These are phyloP conservation scores for Clusia tigrina DNA, from an alignment of 2,888 invertebrate genomes.

Conservation along the genomic window DNA sequence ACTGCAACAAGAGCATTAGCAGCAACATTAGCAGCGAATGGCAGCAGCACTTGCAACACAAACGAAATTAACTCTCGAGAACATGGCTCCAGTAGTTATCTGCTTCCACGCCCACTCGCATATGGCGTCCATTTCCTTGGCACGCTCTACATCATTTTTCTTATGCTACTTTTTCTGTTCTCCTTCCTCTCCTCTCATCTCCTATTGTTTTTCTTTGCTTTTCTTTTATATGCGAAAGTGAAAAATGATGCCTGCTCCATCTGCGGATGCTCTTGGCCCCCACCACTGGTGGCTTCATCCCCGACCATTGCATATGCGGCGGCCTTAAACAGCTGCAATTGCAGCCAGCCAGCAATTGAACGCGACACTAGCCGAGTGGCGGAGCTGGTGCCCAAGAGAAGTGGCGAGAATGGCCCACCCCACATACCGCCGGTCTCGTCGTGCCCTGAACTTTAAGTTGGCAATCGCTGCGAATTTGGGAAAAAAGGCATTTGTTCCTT, in stretches of 20 bases:
- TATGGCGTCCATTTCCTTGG: neutral
- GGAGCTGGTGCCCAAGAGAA: neutral
- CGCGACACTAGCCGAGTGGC: neutral
- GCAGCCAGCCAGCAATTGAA: slow-evolving; percentile 3
- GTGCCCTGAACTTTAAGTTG: neutral
- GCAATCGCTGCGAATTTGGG: neutral
- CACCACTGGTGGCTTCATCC: slow-evolving; percentile 20
- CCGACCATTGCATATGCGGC: too few relatives aligned
- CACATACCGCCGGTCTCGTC: too few relatives aligned
- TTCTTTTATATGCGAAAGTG: slow-evolving; percentile 34
- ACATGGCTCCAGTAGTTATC: neutral
- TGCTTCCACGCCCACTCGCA: neutral
- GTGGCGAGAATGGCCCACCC: too few relatives aligned
- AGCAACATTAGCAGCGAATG: neutral
- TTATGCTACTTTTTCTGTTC: neutral
- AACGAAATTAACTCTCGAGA: neutral
- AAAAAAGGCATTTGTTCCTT: neutral
- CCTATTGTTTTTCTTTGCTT: neutral
- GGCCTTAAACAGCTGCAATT: slow-evolving; percentile 9
- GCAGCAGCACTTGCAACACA: neutral
- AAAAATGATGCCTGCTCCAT: slow-evolving; percentile 29
- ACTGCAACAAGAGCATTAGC: slow-evolving; percentile 5
- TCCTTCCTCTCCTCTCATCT: neutral
- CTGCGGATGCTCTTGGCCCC: slow-evolving; percentile 20
- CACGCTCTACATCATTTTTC: neutral